phyloP scores from a whole-genome alignment of 1,140 invertebrate genomes.

The Spodoptera litura region DNA sequence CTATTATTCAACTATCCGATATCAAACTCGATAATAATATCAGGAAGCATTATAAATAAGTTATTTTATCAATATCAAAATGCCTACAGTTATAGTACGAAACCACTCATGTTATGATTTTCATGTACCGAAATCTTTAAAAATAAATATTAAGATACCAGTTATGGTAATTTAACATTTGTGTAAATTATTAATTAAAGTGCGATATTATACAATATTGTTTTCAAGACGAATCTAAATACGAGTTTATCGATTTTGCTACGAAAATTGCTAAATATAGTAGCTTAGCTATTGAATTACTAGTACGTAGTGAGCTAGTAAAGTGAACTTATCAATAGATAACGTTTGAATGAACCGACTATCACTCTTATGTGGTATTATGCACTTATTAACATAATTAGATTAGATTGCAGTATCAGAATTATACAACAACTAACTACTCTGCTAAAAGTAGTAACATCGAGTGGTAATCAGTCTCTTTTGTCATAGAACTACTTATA shows the following conservation, averaged over 20 bases:
- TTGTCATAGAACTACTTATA: slow-evolving; percentile 19
- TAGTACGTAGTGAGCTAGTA: background rate
- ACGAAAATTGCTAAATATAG: background rate
- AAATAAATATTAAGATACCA: background rate
- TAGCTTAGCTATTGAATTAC: background rate
- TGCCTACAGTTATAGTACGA: background rate
- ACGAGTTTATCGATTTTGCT: background rate
- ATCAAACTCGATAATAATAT: too few relatives aligned
- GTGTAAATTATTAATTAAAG: background rate
- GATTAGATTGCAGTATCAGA: slow-evolving; percentile 22
- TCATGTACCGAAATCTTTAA: background rate
- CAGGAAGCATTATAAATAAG: too few relatives aligned
- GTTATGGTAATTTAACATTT: slow-evolving; percentile 26
- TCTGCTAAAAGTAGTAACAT: background rate
- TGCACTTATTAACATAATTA: slow-evolving; percentile 11
- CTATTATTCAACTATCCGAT: too few relatives aligned
- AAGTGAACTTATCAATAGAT: slow-evolving; percentile 17
- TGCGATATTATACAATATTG: background rate
- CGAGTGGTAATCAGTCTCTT: slow-evolving; percentile 9
- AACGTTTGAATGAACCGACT: slow-evolving; percentile 2
- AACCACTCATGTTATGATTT: background rate
- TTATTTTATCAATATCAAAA: background rate
- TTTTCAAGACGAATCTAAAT: background rate
- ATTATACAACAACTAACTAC: slow-evolving; percentile 12
- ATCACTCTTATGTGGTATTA: slow-evolving; percentile 24